Conservation (phyloP, 2,888 invertebrate genomes). For the Hylaea fasciaria region DNA sequence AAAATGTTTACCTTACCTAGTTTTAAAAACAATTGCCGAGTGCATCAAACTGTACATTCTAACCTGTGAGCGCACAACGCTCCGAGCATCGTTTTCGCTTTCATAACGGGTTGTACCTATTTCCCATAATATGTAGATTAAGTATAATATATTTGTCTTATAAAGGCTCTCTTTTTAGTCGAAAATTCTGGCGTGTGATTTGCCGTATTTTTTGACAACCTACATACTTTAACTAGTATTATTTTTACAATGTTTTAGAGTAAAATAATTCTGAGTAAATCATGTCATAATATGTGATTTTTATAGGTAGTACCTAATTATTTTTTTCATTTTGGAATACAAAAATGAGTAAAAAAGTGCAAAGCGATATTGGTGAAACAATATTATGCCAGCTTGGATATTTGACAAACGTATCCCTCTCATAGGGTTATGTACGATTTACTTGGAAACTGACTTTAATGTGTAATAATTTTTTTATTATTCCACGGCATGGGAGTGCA, state of each 20-base stretch:
- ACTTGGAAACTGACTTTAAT: constrained; percentile 59
- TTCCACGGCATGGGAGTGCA: constrained; percentile 69
- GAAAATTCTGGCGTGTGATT: too few relatives aligned
- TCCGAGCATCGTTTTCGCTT: constrained; percentile 17
- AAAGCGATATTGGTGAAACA: too few relatives aligned
- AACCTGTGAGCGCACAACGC: constrained; percentile 13
- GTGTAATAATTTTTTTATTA: constrained; percentile 77
- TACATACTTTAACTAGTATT: too few relatives aligned
- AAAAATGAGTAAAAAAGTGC: too few relatives aligned
- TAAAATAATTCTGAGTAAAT: too few relatives aligned
- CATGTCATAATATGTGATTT: too few relatives aligned
- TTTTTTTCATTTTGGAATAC: too few relatives aligned
- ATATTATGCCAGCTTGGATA: too few relatives aligned
- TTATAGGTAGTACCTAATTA: too few relatives aligned
- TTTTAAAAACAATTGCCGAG: constrained; percentile 27
- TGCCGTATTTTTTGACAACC: too few relatives aligned
- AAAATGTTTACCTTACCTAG: too few relatives aligned
- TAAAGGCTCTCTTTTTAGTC: neutral
- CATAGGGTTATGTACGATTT: constrained; percentile 61
- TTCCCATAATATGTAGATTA: constrained; percentile 14
- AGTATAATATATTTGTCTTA: constrained; percentile 19
- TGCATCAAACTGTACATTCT: constrained; percentile 41
- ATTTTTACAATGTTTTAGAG: too few relatives aligned
- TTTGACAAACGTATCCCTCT: constrained; percentile 42
- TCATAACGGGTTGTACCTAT: constrained; percentile 20